Percentiles rank a stretch among this genome's conserved stretches.
Conservation (phyloP, 2,888 invertebrate species). For the Sarcophaga caerulescens region DNA sequence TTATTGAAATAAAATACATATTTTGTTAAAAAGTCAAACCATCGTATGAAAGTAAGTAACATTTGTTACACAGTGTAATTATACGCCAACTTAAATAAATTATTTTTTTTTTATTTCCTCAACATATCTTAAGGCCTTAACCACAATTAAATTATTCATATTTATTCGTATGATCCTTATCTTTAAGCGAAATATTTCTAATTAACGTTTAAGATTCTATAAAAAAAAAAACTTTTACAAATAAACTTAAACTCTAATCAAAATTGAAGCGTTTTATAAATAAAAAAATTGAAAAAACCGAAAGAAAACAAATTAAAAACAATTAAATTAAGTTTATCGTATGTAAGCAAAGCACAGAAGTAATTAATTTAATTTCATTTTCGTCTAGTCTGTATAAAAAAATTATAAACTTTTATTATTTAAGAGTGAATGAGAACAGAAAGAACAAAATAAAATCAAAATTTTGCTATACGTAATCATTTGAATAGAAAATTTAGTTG, state of each 20-base stretch:
- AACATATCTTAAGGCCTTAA: constrained; percentile 10
- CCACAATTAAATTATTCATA: constrained; percentile 23
- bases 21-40: too few relatives aligned
- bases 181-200: constrained; percentile 56
- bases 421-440: not conserved
- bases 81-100: too few relatives aligned
- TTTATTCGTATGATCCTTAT: constrained; percentile 33
- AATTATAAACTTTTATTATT: not conserved
- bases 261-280: constrained; percentile 33
- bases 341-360: constrained; percentile 25
- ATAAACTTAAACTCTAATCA: constrained; percentile 25
- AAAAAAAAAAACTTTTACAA: not conserved
- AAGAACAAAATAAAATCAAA: not conserved
- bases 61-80: too few relatives aligned
- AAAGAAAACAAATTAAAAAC: not conserved
- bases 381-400: constrained; percentile 55
- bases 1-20: too few relatives aligned
- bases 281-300: not conserved
- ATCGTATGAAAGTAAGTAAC: too few relatives aligned
- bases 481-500: not conserved
- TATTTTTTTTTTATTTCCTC: not conserved
- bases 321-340: constrained; percentile 11
- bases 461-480: not conserved
- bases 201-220: not conserved
- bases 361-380: constrained; percentile 24